Evolutionary conservation across 1,140 invertebrate species (phyloP), one percentile per base, ranked within the genome.

Genomic region (Hormaphis cornu): DNA sequence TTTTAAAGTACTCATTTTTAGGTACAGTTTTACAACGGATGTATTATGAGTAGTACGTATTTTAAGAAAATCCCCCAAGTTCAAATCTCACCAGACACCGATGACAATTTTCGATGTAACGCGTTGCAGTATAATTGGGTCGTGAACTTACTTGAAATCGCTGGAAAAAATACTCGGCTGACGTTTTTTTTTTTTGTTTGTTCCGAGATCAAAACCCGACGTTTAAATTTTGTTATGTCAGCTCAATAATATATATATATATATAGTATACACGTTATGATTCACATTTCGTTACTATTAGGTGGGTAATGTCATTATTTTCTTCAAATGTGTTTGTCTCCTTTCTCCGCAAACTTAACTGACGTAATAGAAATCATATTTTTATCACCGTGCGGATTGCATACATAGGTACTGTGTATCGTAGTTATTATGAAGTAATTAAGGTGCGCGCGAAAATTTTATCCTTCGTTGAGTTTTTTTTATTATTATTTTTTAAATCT

Each of bases 361-460:
- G 54, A 56, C 18, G 54, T 35, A 37, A 56, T n/a, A 40, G 40
- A 20, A 58, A 58, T n/a, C 35, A 35, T 40, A 58, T 40, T 40
- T 40, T 37, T 22, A 3, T 18, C 8, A 24, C 37, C 54, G 33
- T 58, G 22, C n/a, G 24, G 37, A 22, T 9, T 28, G 7, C 53
- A n/a, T n/a, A 35, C 33, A 22, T 37, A 37, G 16, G 20, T 37
- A 35, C 24, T 40, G 7, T 14, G 7, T 24, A 30, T n/a, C n/a
- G n/a, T 52, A 14, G 54, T 58, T 58, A 58, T 40, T 40, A 40
- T 37, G 54, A 35, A 40, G 54, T 58, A 40, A 58, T 58, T 58
- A 58, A 58, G 54, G 33, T 37, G 14, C 20, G 33, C n/a, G 20
- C 33, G 16, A 20, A 40, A 14, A 58, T 56, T 24, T 12, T 56